Evolutionary conservation across 2,888 invertebrate species (phyloP).

Genomic region (Agonum fuliginosum): DNA sequence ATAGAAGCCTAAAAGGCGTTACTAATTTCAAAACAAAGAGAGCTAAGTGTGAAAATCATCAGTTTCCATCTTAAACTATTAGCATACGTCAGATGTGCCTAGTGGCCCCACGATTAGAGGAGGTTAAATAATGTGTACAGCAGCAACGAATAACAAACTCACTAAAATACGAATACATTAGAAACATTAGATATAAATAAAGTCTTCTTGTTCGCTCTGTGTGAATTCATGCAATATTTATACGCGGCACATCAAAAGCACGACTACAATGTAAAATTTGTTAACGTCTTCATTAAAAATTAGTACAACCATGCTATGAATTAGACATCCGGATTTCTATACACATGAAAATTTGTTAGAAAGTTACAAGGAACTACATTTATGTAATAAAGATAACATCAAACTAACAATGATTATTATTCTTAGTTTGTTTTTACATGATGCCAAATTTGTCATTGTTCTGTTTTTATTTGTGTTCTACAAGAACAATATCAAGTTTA

Average conservation of each 20-base stretch:
- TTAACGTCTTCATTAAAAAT: slow-evolving; percentile 58
- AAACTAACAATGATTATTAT: slow-evolving; percentile 15
- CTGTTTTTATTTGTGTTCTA: background rate
- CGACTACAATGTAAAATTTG: slow-evolving; percentile 50
- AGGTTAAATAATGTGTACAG: slow-evolving; percentile 20
- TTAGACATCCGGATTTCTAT: slow-evolving; percentile 52
- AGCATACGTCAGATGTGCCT: slow-evolving; percentile 41
- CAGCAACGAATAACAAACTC: background rate
- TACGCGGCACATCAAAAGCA: slow-evolving; percentile 32
- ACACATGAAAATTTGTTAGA: slow-evolving; percentile 37
- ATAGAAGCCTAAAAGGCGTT: slow-evolving; percentile 51
- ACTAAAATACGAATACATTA: background rate
- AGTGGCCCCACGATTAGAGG: background rate
- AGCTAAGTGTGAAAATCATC: slow-evolving; percentile 58
- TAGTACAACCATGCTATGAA: slow-evolving; percentile 24
- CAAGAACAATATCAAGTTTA: too few relatives aligned
- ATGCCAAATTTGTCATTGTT: slow-evolving; percentile 26
- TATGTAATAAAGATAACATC: slow-evolving; percentile 31
- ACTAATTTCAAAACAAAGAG: slow-evolving; percentile 56
- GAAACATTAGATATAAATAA: background rate
- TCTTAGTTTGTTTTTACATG: slow-evolving; percentile 4
- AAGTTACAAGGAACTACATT: slow-evolving; percentile 33
- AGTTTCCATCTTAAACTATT: slow-evolving; percentile 48
- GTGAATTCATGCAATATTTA: slow-evolving; percentile 41
- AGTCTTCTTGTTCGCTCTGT: slow-evolving; percentile 3